These are phyloP conservation scores for Nemurella pictetii DNA, from an alignment of 2,888 invertebrate genomes.

Conservation along the genomic window DNA sequence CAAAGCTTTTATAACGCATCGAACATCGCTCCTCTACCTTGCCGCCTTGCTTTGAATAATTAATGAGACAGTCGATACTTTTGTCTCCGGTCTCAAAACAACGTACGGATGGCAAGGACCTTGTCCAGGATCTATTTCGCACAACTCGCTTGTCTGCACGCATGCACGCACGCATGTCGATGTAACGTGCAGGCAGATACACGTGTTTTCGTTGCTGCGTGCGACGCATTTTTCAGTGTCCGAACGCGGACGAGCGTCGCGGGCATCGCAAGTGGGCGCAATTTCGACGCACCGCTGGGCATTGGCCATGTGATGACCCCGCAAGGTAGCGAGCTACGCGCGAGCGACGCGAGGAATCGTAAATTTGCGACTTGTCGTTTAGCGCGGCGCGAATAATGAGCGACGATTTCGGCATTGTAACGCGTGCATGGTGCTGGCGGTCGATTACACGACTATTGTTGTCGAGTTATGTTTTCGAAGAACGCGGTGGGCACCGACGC, in stretches of 20 bases:
- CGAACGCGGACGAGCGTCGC: not conserved
- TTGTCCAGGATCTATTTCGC: conserved; percentile 10
- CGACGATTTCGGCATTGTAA: not conserved
- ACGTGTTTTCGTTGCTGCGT: conserved; percentile 8
- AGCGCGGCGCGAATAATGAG: not conserved
- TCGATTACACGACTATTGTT: not conserved
- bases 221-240: not conserved
- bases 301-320: not conserved
- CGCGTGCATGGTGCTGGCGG: not conserved
- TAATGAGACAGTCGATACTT: not conserved
- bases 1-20: not conserved
- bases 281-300: not conserved
- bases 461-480: not conserved
- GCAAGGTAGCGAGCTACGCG: not conserved
- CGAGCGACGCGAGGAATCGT: not conserved
- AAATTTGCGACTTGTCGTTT: not conserved
- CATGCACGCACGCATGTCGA: conserved; percentile 22
- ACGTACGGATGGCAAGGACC: conserved; percentile 23
- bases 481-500: not conserved
- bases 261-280: not conserved
- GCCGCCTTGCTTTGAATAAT: not conserved
- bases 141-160: conserved; percentile 14
- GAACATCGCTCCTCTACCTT: not conserved
- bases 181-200: not conserved
- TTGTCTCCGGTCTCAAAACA: not conserved